Conservation (phyloP, 2,797 vertebrate species). For the Morus bassanus region DNA sequence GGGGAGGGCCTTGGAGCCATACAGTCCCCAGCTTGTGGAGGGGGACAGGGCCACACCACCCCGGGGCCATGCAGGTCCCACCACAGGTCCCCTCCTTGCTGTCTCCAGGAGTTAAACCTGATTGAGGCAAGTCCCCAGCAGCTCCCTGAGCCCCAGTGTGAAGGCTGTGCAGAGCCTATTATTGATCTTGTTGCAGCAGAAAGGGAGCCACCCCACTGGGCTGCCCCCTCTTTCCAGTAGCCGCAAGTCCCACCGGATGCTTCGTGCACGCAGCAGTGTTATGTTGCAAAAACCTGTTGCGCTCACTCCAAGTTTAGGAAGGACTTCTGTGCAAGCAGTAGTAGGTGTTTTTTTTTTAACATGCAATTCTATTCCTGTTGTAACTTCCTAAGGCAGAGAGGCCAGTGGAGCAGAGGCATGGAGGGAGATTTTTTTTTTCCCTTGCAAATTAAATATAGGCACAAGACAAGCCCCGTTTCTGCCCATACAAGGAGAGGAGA, state of each 20-base stretch:
- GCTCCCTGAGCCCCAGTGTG: accelerated
- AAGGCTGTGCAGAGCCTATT: accelerated
- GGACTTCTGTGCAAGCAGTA: accelerated
- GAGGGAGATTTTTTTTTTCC: background rate
- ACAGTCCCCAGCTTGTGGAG: accelerated
- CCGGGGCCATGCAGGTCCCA: background rate
- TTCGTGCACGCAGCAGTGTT: accelerated
- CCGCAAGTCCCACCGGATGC: background rate
- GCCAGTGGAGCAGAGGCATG: background rate
- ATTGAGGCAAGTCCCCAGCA: accelerated
- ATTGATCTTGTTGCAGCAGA: accelerated
- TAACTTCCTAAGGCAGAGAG: background rate
- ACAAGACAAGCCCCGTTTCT: conserved; percentile 4
- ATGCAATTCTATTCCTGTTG: background rate
- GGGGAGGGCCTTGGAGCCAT: accelerated
- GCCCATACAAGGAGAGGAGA: conserved; percentile 68
- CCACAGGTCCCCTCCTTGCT: background rate
- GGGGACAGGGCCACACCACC: too few relatives aligned
- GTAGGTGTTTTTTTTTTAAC: background rate
- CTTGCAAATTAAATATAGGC: conserved; percentile 65
- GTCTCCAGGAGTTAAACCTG: accelerated
- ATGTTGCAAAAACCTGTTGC: background rate
- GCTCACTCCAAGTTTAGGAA: background rate
- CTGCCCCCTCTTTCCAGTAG: background rate
- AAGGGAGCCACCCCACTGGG: background rate